phyloP scores from a whole-genome alignment of 2,888 invertebrate species.

The Euzetes globulus region DNA sequence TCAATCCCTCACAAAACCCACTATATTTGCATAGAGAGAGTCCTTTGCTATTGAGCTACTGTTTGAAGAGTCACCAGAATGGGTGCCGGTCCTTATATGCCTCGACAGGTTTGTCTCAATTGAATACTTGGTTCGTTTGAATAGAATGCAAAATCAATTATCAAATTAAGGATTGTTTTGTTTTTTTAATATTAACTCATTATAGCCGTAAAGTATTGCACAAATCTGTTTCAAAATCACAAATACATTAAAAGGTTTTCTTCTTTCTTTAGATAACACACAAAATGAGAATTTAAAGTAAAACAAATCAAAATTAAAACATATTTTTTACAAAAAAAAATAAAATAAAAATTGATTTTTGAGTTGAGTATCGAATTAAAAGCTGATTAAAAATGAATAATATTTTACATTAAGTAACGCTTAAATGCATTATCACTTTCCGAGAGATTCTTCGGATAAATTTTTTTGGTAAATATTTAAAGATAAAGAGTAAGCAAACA shows the following conservation, averaged over 20 bases:
- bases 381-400: neutral
- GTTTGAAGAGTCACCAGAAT: no score
- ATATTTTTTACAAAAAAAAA: neutral
- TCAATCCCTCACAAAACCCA: neutral
- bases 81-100: neutral
- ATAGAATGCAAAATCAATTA: conserved; percentile 13
- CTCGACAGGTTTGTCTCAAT: neutral
- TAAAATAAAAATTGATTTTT: no score
- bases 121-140: neutral
- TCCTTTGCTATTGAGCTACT: neutral
- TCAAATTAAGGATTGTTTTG: conserved; percentile 18
- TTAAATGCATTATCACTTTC: neutral
- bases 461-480: conserved; percentile 10
- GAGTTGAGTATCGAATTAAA: neutral
- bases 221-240: neutral
- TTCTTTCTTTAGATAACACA: neutral
- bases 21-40: conserved; percentile 19
- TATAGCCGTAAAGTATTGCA: conserved; percentile 11
- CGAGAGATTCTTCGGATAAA: neutral
- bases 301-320: neutral
- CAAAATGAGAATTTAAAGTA: neutral
- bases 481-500: neutral
- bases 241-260: conserved; percentile 7
- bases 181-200: neutral
- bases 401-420: neutral